Evolutionary conservation across 2,797 vertebrate species (phyloP).

Genomic region (Parauchenoglanis ngamensis): DNA sequence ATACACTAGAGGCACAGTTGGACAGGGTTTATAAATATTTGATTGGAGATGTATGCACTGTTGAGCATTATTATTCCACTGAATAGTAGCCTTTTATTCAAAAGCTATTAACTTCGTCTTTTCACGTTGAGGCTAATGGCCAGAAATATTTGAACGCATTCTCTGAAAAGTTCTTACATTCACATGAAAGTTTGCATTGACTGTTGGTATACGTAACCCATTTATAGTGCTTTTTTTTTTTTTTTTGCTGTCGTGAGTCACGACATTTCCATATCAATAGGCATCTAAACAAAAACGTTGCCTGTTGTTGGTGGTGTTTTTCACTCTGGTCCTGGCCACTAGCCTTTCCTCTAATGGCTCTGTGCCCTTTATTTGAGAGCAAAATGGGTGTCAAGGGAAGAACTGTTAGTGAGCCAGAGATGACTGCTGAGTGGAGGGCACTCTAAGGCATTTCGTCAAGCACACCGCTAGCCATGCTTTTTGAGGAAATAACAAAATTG

Average conservation of each 20-base stretch:
- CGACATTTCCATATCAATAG: slow-evolving; percentile 48
- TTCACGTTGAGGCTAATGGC: slow-evolving; percentile 34
- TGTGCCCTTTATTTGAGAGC: slow-evolving; percentile 46
- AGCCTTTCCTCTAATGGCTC: slow-evolving; percentile 52
- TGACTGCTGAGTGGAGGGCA: slow-evolving; percentile 57
- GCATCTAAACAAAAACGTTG: slow-evolving; percentile 35
- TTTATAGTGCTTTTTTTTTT: slow-evolving; percentile 11
- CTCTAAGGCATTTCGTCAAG: slow-evolving; percentile 51
- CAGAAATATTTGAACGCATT: slow-evolving; percentile 36
- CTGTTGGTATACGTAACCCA: slow-evolving; percentile 10
- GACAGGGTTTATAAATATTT: slow-evolving; percentile 60
- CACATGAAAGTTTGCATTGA: slow-evolving; percentile 14
- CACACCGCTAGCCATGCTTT: slow-evolving; percentile 49
- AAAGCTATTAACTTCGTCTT: slow-evolving; percentile 45
- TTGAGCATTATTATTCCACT: slow-evolving; percentile 46
- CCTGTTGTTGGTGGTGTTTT: slow-evolving; percentile 40
- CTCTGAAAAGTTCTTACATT: slow-evolving; percentile 33
- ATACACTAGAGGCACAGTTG: slow-evolving; percentile 35
- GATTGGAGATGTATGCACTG: slow-evolving; percentile 53
- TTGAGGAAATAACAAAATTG: slow-evolving; percentile 51
- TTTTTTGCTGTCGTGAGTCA: slow-evolving; percentile 7
- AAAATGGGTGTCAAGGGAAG: slow-evolving; percentile 50
- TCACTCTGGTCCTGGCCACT: slow-evolving; percentile 45
- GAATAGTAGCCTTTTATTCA: slow-evolving; percentile 36
- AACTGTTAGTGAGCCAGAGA: slow-evolving; percentile 54